Conservation (phyloP, 2,113 vertebrate genomes). For the Chamaea fasciata region DNA sequence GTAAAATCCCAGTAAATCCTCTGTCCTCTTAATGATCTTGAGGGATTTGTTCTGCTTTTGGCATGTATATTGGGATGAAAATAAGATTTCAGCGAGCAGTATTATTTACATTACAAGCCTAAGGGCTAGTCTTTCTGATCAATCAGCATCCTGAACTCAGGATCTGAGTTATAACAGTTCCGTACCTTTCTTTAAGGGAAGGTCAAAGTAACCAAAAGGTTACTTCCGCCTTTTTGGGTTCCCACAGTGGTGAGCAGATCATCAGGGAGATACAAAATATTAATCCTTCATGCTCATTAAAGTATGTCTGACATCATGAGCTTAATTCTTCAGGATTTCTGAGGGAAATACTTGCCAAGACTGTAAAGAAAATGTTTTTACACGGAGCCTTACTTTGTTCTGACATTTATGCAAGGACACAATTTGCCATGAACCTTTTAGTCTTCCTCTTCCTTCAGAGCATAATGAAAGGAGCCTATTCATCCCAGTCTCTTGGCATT, state of each 20-base stretch:
- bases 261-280: neutral
- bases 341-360: neutral
- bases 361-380: slow-evolving; percentile 60
- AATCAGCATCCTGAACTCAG: neutral
- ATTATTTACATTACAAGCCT: neutral
- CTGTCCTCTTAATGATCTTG: neutral
- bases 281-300: neutral
- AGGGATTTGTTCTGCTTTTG: neutral
- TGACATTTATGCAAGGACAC: slow-evolving; percentile 43
- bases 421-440: slow-evolving; percentile 32
- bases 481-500: slow-evolving; percentile 7
- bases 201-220: neutral
- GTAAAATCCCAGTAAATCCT: neutral
- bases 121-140: neutral
- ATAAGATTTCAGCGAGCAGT: neutral
- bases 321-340: slow-evolving; percentile 1
- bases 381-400: slow-evolving; percentile 18
- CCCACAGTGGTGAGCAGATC: neutral
- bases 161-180: neutral
- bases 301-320: slow-evolving; percentile 12
- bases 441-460: slow-evolving; percentile 43
- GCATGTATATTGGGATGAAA: neutral
- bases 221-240: neutral
- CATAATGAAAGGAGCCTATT: slow-evolving; percentile 56
- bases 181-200: neutral